Base-by-base conservation (phyloP, 2,113 vertebrate species). In the Chunga burmeisteri region DNA sequence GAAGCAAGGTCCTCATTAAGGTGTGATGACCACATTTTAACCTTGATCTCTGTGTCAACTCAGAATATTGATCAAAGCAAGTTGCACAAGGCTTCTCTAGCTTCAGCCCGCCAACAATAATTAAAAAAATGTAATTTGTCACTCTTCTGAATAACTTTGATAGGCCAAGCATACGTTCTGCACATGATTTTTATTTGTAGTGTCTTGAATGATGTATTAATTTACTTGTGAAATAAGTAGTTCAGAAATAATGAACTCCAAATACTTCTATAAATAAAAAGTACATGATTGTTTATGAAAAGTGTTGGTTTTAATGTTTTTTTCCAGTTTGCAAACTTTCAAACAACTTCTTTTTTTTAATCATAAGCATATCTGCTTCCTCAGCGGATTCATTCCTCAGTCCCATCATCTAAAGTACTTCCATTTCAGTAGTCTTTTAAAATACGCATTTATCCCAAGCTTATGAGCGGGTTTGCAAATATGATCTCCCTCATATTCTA, bases 391-490 rank as follows among this genome's bases (percentile, higher is more conserved):
- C 16, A 59, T 88, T 95, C 47, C 77, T 88, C 49, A 50, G 65
- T 95, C 70, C 11, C 92, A 44, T 96, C 86, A 94, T 82, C 72
- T 80, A 58, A 83, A 71, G 68, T 88, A 74, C 67, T 89, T 95
- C 55, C 74, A 91, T 93, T 94, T 88, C 61, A 47, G 38, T 21
- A 78, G 49, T 78, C 49, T 92, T 84, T 67, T 68, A 52, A 91
- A 92, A 63, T 58, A 67, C 3, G 22, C 72, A 30, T 58, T 84
- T 90, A 75, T 66, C 26, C 32, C 27, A 70, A 36, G 65, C 18
- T 91, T 77, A 63, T 34, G 19, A 53, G 38, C 4, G 9, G 15
- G 36, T 52, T 90, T 86, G 29, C 52, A 62, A 67, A 55, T 44
- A 65, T 9, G 16, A 55, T 73, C 42, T 75, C 62, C 16, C 30